Evolutionary conservation across 1,140 invertebrate genomes (phyloP).

Genomic region (Pygmarrhopalites habei): DNA sequence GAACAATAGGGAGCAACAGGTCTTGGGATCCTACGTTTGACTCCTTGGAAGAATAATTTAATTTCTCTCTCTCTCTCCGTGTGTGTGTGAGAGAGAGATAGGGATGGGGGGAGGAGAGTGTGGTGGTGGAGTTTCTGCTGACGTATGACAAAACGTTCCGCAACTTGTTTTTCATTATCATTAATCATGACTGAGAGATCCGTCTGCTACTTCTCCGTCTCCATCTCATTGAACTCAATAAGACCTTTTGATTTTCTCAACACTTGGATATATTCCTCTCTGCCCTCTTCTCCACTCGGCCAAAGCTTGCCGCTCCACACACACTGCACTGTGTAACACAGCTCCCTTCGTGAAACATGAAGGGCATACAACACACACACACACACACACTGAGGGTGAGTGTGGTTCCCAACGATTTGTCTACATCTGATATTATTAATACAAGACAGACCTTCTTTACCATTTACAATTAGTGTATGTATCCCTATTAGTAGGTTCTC

Average conservation of each 20-base stretch:
- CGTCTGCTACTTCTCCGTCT: background rate
- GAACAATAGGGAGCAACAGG: too few species aligned
- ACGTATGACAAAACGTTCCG: background rate
- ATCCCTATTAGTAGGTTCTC: too few species aligned
- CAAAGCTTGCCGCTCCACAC: too few species aligned
- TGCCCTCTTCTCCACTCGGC: background rate
- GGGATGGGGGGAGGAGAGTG: background rate
- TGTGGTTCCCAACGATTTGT: background rate
- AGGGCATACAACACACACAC: background rate
- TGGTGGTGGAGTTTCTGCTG: background rate
- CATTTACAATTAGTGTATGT: conserved; percentile 9
- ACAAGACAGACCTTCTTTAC: background rate
- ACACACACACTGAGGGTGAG: background rate
- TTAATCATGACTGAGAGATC: conserved; percentile 10
- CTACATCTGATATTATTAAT: conserved; percentile 7
- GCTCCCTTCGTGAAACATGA: too few species aligned
- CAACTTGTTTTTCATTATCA: conserved; percentile 13
- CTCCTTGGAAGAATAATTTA: too few species aligned
- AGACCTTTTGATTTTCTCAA: conserved; percentile 6
- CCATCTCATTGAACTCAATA: conserved; percentile 5
- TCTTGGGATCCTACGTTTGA: too few species aligned
- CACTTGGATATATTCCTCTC: background rate
- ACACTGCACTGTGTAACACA: too few species aligned
- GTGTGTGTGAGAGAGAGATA: background rate
- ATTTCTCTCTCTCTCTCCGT: too few species aligned